Base-by-base conservation (phyloP, 2,888 invertebrate species). In the Drosophila rubida region DNA sequence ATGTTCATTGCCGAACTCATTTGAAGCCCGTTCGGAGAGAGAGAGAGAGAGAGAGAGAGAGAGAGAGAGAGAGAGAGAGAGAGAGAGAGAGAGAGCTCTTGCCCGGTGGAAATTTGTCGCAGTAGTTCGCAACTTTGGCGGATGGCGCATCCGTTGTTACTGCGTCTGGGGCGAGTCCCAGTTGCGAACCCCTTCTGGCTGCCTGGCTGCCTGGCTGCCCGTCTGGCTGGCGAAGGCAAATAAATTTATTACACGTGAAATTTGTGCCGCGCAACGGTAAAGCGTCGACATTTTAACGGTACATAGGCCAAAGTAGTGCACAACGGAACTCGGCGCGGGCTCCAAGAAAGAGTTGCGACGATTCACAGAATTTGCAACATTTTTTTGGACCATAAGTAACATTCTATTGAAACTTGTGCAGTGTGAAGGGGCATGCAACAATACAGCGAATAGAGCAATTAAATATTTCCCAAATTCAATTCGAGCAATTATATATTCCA, bases 221-320 rank as follows among this genome's bases (percentile, higher is more conserved):
- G n/a, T 8, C n/a, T 48, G n/a, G 48, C 50, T 60, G 67, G 48
- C 61, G 58, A 75, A 76, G 64, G 74, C 81, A 65, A 80, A 75
- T 66, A 78, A 87, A 87, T 86, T 82, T 87, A 87, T 87, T 73
- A 63, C 84, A 69, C 78, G 57, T 70, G 63, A 80, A 87, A 87
- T 80, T 84, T 86, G 71, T 78, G 85, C 62, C 58, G 64, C 45
- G 68, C 45, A 45, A 44, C 63, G 23, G 48, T 19, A 27, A 25
- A 62, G 6, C 42, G 45, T 8, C 57, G 57, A 60, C 69, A 66
- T 72, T 78, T 80, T 69, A 65, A 76, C 66, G 78, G 74, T 64
- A 60, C 59, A 64, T 66, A 51, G 64, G 69, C 63, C 63, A 68
- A 60, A 72, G 30, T 60, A 66, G 14, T 51, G 22, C 51, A 57